Percentiles rank a stretch among this genome's conserved stretches.
These are phyloP conservation scores for Habrosyne pyritoides DNA, from an alignment of 2,888 invertebrate species.

Conservation along the genomic window DNA sequence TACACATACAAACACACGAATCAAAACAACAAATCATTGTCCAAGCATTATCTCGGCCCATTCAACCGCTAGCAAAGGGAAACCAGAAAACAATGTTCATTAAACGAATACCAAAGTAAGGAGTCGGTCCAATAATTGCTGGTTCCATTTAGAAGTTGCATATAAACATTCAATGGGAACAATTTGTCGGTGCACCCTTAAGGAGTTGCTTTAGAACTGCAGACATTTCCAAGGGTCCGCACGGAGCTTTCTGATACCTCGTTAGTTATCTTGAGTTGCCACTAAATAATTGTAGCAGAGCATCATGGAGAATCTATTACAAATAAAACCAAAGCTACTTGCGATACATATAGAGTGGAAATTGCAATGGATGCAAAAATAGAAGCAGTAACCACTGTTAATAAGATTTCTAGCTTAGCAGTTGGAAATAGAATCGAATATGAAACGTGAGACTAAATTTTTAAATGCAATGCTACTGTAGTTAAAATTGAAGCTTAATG, in stretches of 20 bases:
- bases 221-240: constrained; percentile 74
- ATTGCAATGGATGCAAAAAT: constrained; percentile 18
- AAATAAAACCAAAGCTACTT: constrained; percentile 30
- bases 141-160: constrained; percentile 54
- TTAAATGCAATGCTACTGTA: constrained; percentile 26
- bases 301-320: constrained; percentile 25
- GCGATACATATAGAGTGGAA: constrained; percentile 27
- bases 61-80: constrained; percentile 51
- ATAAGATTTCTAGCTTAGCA: constrained; percentile 55
- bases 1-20: constrained; percentile 41
- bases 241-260: constrained; percentile 72
- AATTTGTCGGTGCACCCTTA: constrained; percentile 77
- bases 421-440: constrained; percentile 55
- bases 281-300: constrained; percentile 78
- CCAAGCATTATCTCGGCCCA: constrained; percentile 57
- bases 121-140: constrained; percentile 59
- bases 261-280: constrained; percentile 72
- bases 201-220: constrained; percentile 57
- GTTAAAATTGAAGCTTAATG: constrained; percentile 35
- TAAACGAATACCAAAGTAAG: constrained; percentile 78
- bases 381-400: constrained; percentile 24
- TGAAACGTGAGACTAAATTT: constrained; percentile 38
- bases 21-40: constrained; percentile 63
- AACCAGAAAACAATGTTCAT: constrained; percentile 78
- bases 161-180: constrained; percentile 70